Evolutionary conservation across 2,888 invertebrate genomes (phyloP), one percentile per base, ranked within the genome.

Genomic region (Furcula furcula): DNA sequence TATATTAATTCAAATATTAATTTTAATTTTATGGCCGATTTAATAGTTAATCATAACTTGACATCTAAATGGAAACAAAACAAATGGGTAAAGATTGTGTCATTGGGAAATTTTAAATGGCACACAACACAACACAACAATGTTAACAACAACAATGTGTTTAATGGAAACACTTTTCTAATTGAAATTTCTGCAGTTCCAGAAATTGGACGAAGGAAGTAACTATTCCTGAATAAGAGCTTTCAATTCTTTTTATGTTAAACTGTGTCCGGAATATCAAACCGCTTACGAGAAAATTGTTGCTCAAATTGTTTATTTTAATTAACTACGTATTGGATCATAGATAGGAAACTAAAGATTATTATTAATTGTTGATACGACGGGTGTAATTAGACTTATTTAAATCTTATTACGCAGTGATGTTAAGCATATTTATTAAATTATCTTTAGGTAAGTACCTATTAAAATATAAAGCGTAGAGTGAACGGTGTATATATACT

Each of bases 361-460:
- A 53, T 44, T 54, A 36, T 40, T 34, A 33, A 46, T 42, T 47
- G 57, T 55, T 50, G 35, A 46, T 44, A 44, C 31, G 49, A 46
- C 40, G 48, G 56, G 53, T 35, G 34, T 28, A n/a, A 25, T 55
- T 43, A 48, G 50, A 38, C 36, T 28, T 53, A 42, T 30, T 39
- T 47, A 37, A 39, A 31, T n/a, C n/a, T n/a, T n/a, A n/a, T n/a
- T n/a, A n/a, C n/a, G n/a, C 16, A 23, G 19, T 35, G 26, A 34
- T 49, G 28, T 34, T 53, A 56, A 29, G 31, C 23, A 20, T 40
- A 41, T 40, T 31, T 21, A 21, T 23, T n/a, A n/a, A n/a, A 20
- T 45, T 46, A 57, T 26, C 37, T 57, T 55, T 54, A 54, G 41
- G 44, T 12, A 57, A 57, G 44, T 46, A n/a, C n/a, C n/a, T n/a